Conservation (phyloP, 2,888 invertebrate genomes). For the Morpho achilles region DNA sequence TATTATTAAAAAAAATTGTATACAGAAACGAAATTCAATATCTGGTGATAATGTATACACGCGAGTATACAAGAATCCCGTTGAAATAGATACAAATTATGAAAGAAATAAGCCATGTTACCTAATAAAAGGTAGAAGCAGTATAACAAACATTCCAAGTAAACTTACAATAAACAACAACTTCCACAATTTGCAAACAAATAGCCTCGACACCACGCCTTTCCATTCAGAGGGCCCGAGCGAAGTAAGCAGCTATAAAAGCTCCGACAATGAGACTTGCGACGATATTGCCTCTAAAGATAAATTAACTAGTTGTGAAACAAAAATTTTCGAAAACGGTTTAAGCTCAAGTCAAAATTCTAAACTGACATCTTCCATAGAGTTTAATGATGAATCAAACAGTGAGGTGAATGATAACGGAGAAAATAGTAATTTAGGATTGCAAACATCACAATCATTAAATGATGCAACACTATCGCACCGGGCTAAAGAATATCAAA, state of each 20-base stretch:
- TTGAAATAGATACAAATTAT: slow-evolving; percentile 36
- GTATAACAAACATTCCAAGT: slow-evolving; percentile 68
- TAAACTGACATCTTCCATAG: slow-evolving; percentile 41
- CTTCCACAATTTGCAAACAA: slow-evolving; percentile 49
- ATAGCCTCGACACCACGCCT: slow-evolving; percentile 58
- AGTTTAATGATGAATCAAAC: slow-evolving; percentile 40
- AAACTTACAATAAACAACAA: slow-evolving; percentile 54
- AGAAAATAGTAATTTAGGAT: slow-evolving; percentile 35
- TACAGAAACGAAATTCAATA: slow-evolving; percentile 66
- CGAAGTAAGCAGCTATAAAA: slow-evolving; percentile 74
- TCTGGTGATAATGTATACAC: slow-evolving; percentile 68
- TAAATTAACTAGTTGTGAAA: slow-evolving; percentile 28
- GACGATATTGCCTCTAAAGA: slow-evolving; percentile 37
- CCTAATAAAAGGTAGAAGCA: slow-evolving; percentile 46
- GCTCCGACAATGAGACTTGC: slow-evolving; percentile 71
- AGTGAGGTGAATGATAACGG: slow-evolving; percentile 24
- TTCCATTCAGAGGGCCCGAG: slow-evolving; percentile 59
- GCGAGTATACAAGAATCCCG: slow-evolving; percentile 53
- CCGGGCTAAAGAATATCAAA: slow-evolving; percentile 37
- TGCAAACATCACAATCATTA: slow-evolving; percentile 69
- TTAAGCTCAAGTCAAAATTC: slow-evolving; percentile 28
- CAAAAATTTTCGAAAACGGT: slow-evolving; percentile 35
- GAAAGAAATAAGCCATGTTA: slow-evolving; percentile 35
- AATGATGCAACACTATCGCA: slow-evolving; percentile 47
- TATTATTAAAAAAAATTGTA: slow-evolving; percentile 48